These are phyloP conservation scores for Augochlorella aurata DNA, from an alignment of 2,888 invertebrate genomes.

Conservation along the genomic window DNA sequence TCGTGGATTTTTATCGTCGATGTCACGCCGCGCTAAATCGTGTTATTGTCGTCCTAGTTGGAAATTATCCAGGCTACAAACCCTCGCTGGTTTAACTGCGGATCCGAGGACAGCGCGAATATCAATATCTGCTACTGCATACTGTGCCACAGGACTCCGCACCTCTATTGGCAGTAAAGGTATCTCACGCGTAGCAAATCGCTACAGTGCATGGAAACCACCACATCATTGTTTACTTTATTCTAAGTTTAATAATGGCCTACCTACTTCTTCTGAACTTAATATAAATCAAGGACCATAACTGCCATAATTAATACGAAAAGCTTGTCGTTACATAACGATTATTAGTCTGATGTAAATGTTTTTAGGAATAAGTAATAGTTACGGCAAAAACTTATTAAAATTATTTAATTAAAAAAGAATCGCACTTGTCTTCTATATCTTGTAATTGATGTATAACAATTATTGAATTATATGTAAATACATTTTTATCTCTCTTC, in stretches of 20 bases:
- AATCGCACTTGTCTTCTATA: too few relatives aligned
- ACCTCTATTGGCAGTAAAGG: slow-evolving; percentile 23
- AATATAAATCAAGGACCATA: too few relatives aligned
- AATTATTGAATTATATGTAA: too few relatives aligned
- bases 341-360: too few relatives aligned
- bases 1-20: slow-evolving; percentile 52
- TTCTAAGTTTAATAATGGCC: background rate
- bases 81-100: slow-evolving; percentile 41
- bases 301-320: too few relatives aligned
- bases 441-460: too few relatives aligned
- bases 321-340: too few relatives aligned
- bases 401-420: too few relatives aligned
- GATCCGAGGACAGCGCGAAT: slow-evolving; percentile 50
- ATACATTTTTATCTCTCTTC: too few relatives aligned
- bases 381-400: too few relatives aligned
- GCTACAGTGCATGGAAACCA: background rate
- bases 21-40: slow-evolving; percentile 41
- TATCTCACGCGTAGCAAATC: slow-evolving; percentile 32
- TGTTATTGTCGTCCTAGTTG: slow-evolving; percentile 66
- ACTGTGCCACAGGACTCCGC: slow-evolving; percentile 32
- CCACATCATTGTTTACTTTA: background rate
- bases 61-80: slow-evolving; percentile 63
- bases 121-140: slow-evolving; percentile 54
- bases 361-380: too few relatives aligned
- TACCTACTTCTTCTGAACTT: too few relatives aligned